Evolutionary conservation across 2,797 vertebrate species (phyloP).

Genomic region (Thaleichthys pacificus): DNA sequence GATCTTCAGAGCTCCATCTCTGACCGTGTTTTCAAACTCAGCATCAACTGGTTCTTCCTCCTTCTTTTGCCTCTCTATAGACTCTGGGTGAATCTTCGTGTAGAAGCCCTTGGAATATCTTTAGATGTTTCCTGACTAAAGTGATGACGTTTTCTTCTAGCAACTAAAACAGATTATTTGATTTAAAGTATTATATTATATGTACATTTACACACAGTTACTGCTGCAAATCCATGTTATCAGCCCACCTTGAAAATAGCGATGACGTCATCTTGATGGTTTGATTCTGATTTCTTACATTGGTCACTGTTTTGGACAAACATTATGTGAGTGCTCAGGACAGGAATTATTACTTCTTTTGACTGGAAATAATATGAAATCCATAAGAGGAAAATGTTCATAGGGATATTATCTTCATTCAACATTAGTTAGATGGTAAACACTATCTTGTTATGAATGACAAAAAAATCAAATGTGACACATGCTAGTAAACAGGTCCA

Average conservation of each 20-base stretch:
- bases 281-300: background rate
- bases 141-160: background rate
- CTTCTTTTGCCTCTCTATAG: background rate
- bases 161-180: slow-evolving; percentile 17
- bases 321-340: background rate
- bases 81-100: background rate
- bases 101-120: background rate
- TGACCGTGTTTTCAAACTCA: background rate
- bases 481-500: too few relatives aligned
- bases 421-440: background rate
- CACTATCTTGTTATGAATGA: background rate
- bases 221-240: background rate
- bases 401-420: background rate
- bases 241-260: slow-evolving; percentile 1
- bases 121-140: background rate
- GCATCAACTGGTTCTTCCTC: slow-evolving; percentile 27
- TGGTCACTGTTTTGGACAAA: background rate
- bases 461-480: background rate
- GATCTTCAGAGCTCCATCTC: slow-evolving; percentile 6
- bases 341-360: too few relatives aligned
- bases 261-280: background rate
- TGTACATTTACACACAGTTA: background rate
- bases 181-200: background rate
- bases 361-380: too few relatives aligned
- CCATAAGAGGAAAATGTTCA: background rate